Conservation (phyloP, 2,888 invertebrate genomes). For the Rhorus exstirpatorius region DNA sequence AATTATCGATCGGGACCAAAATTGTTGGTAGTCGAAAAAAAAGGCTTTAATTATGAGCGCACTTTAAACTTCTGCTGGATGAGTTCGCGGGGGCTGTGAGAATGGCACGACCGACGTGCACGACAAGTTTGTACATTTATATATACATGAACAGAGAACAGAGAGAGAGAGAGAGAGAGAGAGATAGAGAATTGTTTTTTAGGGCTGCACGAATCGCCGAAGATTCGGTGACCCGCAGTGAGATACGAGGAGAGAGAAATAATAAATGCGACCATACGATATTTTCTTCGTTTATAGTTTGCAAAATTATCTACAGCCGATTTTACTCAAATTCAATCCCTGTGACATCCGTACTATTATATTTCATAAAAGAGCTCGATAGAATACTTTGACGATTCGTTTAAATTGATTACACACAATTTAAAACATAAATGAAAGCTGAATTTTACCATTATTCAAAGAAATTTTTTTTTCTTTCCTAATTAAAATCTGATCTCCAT, state of each 20-base stretch:
- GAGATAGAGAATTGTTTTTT: too few relatives aligned
- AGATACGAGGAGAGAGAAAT: constrained; percentile 24
- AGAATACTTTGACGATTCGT: neutral
- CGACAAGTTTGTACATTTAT: constrained; percentile 31
- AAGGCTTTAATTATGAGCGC: constrained; percentile 38
- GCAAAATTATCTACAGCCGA: neutral
- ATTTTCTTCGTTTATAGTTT: neutral
- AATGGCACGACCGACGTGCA: constrained; percentile 73
- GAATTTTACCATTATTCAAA: too few relatives aligned
- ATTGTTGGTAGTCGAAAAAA: neutral
- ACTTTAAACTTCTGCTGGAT: constrained; percentile 55
- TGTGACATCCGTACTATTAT: neutral
- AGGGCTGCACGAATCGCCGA: too few relatives aligned
- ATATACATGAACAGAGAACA: too few relatives aligned
- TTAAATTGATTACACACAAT: neutral
- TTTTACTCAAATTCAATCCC: neutral
- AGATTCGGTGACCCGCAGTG: too few relatives aligned
- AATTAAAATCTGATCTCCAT: too few relatives aligned
- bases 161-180: neutral
- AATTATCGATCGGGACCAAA: neutral
- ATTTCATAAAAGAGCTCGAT: neutral
- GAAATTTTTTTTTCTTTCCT: too few relatives aligned
- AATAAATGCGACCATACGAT: constrained; percentile 30
- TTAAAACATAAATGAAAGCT: neutral
- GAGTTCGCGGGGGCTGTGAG: constrained; percentile 72